These are phyloP conservation scores for Melolontha melolontha DNA, from an alignment of 2,888 invertebrate genomes.

Conservation along the genomic window DNA sequence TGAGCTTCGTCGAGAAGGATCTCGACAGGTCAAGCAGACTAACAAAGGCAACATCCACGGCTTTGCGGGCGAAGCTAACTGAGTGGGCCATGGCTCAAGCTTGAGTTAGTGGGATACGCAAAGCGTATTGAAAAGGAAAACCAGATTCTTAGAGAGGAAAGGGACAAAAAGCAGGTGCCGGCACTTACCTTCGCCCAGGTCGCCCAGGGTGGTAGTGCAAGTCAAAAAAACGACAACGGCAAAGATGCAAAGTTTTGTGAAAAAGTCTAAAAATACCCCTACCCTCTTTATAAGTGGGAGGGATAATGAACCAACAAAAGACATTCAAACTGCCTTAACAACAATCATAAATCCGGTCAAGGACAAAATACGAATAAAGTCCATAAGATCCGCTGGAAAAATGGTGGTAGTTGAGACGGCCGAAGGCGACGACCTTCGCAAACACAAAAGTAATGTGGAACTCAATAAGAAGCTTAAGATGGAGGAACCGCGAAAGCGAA, in stretches of 20 bases:
- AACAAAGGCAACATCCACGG: not conserved
- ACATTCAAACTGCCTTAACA: not conserved
- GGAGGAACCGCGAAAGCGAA: too few species aligned
- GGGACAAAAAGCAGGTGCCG: not conserved
- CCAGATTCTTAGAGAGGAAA: too few species aligned
- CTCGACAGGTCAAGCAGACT: too few species aligned
- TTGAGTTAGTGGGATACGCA: not conserved
- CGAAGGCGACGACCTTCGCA: too few species aligned
- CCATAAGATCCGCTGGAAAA: too few species aligned
- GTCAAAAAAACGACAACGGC: too few species aligned
- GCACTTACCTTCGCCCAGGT: too few species aligned
- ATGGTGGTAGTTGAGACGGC: too few species aligned
- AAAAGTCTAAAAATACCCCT: not conserved
- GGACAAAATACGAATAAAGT: too few species aligned
- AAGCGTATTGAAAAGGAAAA: not conserved
- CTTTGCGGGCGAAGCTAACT: not conserved
- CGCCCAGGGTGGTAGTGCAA: not conserved
- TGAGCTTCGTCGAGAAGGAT: conserved; percentile 5
- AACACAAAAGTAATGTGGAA: too few species aligned
- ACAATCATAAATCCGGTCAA: too few species aligned
- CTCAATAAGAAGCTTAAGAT: too few species aligned
- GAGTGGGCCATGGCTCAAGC: not conserved
- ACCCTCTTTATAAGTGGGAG: not conserved
- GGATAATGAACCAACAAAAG: not conserved
- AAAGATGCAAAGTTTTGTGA: not conserved